Evolutionary conservation across 2,888 invertebrate genomes (phyloP).

Genomic region (Cephus pulcher): DNA sequence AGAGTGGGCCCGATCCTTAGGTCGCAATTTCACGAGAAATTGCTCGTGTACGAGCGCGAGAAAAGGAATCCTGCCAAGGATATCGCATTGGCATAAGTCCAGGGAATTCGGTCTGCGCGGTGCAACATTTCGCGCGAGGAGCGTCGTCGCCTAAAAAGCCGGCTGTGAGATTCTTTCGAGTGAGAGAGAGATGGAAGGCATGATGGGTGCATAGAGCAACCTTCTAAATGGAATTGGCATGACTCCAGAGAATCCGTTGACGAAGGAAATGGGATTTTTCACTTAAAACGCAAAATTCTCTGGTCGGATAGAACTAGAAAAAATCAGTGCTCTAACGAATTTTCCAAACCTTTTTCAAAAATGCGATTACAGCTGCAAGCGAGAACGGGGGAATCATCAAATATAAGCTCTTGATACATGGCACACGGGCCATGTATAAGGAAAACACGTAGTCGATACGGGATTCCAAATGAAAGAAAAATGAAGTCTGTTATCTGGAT

Average conservation of each 20-base stretch:
- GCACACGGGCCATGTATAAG: too few species aligned
- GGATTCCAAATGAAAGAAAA: too few species aligned
- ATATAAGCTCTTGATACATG: too few species aligned
- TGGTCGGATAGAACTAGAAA: too few species aligned
- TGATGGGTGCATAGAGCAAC: conserved; percentile 25
- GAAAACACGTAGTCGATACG: too few species aligned
- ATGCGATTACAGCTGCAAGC: too few species aligned
- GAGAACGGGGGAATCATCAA: too few species aligned
- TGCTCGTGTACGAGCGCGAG: too few species aligned
- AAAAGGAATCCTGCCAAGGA: too few species aligned
- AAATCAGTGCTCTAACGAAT: too few species aligned
- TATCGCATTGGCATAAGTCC: conserved; percentile 43
- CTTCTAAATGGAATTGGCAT: conserved; percentile 48
- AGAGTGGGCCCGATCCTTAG: conserved; percentile 19
- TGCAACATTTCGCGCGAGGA: conserved; percentile 34
- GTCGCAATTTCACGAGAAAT: conserved; percentile 28
- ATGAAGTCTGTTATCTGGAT: too few species aligned
- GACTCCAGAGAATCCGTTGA: conserved; percentile 41
- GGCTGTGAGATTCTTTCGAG: conserved; percentile 1
- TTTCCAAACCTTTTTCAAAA: too few species aligned
- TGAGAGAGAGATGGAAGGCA: conserved; percentile 31
- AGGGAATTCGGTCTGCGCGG: conserved; percentile 34
- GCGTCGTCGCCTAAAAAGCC: conserved; percentile 31
- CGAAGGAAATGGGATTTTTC: conserved; percentile 48
- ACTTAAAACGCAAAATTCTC: conserved; percentile 42